A percentile compares a stretch with the other conserved stretches of the same genome.
Evolutionary conservation across 2,888 invertebrate species (phyloP).

Genomic region (Rosalia funebris): DNA sequence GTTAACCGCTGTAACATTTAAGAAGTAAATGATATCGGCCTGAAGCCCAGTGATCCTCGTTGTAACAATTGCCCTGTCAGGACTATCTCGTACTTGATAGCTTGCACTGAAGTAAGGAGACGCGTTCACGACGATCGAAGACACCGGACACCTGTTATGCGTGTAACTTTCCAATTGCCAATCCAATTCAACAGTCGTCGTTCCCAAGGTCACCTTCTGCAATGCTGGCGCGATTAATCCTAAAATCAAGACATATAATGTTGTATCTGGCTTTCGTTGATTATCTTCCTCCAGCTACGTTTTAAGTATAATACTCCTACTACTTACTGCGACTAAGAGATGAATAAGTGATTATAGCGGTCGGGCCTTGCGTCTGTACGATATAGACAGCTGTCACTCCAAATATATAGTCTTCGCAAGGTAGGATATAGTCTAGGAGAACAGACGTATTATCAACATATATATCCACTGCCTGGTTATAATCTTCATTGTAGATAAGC

Average conservation of each 20-base stretch:
- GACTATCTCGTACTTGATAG: background rate
- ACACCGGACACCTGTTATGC: background rate
- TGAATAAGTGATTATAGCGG: background rate
- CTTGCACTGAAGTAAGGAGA: background rate
- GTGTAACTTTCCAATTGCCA: background rate
- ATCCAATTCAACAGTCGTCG: background rate
- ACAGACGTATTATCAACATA: background rate
- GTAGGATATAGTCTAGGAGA: background rate
- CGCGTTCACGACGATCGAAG: background rate
- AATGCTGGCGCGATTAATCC: background rate
- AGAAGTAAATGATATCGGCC: background rate
- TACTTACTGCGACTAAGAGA: background rate
- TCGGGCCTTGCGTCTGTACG: background rate
- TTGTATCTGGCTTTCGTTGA: too few species aligned
- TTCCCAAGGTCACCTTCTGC: background rate
- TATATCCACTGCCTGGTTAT: background rate
- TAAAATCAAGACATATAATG: background rate
- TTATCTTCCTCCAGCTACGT: too few species aligned
- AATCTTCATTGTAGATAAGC: background rate
- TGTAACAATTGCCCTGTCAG: background rate
- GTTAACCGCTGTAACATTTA: background rate
- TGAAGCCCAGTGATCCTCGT: background rate
- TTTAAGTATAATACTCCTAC: too few species aligned
- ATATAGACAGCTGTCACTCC: background rate
- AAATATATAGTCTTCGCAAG: background rate